Evolutionary conservation across 64 coral and sea anemone genomes (phyloP).

Genomic region (Montipora foliosa): DNA sequence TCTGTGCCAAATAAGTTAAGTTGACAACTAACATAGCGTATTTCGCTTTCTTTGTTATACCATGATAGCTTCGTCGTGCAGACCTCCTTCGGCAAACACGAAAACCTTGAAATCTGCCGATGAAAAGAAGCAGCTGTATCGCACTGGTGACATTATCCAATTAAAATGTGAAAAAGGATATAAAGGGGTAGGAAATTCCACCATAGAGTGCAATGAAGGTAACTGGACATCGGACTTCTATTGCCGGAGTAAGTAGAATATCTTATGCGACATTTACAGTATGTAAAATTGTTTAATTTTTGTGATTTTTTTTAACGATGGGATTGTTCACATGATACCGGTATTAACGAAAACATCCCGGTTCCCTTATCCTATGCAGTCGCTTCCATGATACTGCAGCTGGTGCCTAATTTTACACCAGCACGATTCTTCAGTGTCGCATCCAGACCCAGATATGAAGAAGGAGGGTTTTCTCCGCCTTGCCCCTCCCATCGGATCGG

Average conservation of each 20-base stretch:
- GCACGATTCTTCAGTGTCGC: no score
- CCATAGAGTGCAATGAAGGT: conserved; percentile 10
- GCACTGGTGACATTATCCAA: neutral
- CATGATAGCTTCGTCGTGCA: neutral
- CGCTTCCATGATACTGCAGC: no score
- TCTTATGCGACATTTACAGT: no score
- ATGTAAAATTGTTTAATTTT: no score
- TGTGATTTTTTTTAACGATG: neutral
- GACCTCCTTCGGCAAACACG: neutral
- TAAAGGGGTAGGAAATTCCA: neutral
- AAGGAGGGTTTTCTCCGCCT: no score
- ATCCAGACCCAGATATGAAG: no score
- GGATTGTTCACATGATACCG: no score
- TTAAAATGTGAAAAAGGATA: conserved; percentile 3
- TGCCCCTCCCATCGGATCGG: no score
- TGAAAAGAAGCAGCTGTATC: neutral
- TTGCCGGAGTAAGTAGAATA: neutral
- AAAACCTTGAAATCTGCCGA: neutral
- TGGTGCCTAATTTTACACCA: no score
- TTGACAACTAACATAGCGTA: neutral
- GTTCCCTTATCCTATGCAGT: no score
- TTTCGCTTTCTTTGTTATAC: neutral
- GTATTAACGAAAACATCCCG: no score
- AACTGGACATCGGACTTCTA: conserved; percentile 24
- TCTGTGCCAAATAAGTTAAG: no score